Evolutionary conservation across 2,113 vertebrate genomes (phyloP).

Genomic region (Donacobius atricapilla): DNA sequence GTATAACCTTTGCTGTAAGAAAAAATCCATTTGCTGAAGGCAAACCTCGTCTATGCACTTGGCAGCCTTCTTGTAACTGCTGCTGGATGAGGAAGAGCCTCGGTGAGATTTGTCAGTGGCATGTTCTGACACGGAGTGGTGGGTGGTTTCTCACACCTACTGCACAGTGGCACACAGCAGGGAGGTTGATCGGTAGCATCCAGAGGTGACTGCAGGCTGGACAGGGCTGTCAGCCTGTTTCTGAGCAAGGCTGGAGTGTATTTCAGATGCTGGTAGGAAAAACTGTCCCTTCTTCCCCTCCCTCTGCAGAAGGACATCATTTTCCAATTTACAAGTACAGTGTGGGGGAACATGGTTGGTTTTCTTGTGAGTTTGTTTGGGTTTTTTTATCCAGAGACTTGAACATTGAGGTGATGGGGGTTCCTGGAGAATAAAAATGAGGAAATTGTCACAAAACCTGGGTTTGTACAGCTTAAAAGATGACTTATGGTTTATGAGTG

Average conservation of each 20-base stretch:
- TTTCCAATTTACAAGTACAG: neutral
- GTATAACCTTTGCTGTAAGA: neutral
- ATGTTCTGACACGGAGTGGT: neutral
- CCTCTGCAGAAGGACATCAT: neutral
- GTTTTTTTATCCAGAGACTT: neutral
- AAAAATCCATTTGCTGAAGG: neutral
- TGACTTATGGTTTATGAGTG: neutral
- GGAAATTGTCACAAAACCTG: neutral
- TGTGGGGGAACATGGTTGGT: neutral
- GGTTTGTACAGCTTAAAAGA: neutral
- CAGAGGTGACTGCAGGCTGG: neutral
- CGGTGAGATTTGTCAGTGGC: neutral
- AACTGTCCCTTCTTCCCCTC: neutral
- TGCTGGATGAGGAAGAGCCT: neutral
- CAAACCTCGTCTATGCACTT: neutral
- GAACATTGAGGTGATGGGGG: neutral
- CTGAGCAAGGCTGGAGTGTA: neutral
- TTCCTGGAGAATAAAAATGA: neutral
- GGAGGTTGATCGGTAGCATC: neutral
- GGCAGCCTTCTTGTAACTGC: neutral
- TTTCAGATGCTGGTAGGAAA: neutral
- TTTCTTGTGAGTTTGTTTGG: neutral
- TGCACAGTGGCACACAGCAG: neutral
- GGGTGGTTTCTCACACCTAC: neutral
- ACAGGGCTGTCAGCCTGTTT: neutral